Evolutionary conservation across 2,113 vertebrate species (phyloP), one percentile per base, ranked within the genome.

Genomic region (Cavia porcellus): DNA sequence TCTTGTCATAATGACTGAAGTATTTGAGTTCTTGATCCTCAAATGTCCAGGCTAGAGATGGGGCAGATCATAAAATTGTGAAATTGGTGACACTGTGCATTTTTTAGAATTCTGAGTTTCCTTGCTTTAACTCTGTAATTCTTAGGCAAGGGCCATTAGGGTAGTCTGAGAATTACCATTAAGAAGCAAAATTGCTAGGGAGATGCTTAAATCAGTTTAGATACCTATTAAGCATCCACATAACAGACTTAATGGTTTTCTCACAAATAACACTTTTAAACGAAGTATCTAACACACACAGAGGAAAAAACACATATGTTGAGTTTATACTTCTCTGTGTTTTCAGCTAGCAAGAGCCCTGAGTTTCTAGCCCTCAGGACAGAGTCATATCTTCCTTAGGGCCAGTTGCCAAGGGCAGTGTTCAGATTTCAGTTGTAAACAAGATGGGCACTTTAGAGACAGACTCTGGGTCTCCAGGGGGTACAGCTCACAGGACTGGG

Each of bases 71-170:
- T 50, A 38, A 55, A n/a, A 45, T 17, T 57, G 32, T 88, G 30
- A 62, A 50, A 83, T 85, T 59, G 42, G 45, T n/a, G 57, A 42
- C 83, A 86, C 0, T 30, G 0, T 30, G 30, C 10, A 28, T 24
- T 84, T 38, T 17, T 85, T 59, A 80, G 86, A 62, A 97, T 62
- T 90, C 68, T 19, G 32, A 13, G 30, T 84, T 89, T 75, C 22
- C n/a, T 64, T 9, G 4, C 9, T 64, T 72, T 82, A 15, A 57
- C 55, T 32, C 61, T 74, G 30, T 19, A 61, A 47, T 85, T 80
- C 70, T 86, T 25, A 47, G 66, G 57, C 62, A 94, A 86, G 81
- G 55, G 59, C 50, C 28, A 7, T 66, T 72, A 61, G 52, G 24
- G 62, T 47, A 25, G 32, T 30, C 70, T 35, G 9, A 24, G 42